These are phyloP conservation scores for Nothura maculosa DNA, from an alignment of 2,797 vertebrate species.

Conservation along the genomic window DNA sequence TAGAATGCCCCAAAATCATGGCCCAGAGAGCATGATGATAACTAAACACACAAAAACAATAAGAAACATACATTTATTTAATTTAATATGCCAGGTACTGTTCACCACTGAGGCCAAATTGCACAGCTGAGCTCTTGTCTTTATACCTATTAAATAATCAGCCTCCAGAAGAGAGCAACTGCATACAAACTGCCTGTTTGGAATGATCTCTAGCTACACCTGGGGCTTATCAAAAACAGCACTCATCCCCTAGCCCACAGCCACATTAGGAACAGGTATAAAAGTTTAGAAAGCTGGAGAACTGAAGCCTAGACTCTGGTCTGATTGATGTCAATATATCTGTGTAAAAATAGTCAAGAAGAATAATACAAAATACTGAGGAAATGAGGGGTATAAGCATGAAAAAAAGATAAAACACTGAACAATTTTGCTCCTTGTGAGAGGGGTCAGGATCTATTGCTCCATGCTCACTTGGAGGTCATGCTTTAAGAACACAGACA, in stretches of 20 bases:
- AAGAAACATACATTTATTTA: background rate
- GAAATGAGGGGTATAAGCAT: background rate
- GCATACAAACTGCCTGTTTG: background rate
- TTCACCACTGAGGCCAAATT: background rate
- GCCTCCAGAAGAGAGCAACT: background rate
- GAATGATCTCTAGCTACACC: background rate
- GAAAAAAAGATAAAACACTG: background rate
- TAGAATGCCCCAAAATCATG: background rate
- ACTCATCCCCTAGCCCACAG: background rate
- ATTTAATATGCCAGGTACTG: background rate
- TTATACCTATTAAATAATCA: background rate
- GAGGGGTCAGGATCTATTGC: background rate
- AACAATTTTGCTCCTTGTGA: background rate
- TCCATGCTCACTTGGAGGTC: background rate
- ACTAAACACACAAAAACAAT: background rate
- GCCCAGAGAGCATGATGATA: background rate
- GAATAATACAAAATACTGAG: background rate
- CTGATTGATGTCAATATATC: background rate
- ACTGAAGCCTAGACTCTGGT: background rate
- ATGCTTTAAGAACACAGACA: background rate
- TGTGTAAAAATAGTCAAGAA: background rate
- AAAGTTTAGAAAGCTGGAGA: background rate
- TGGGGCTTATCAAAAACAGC: background rate
- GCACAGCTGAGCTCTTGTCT: background rate
- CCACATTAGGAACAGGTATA: fast-evolving